Conservation (phyloP, 23 tunicate species). For the Trididemnum clinides region DNA sequence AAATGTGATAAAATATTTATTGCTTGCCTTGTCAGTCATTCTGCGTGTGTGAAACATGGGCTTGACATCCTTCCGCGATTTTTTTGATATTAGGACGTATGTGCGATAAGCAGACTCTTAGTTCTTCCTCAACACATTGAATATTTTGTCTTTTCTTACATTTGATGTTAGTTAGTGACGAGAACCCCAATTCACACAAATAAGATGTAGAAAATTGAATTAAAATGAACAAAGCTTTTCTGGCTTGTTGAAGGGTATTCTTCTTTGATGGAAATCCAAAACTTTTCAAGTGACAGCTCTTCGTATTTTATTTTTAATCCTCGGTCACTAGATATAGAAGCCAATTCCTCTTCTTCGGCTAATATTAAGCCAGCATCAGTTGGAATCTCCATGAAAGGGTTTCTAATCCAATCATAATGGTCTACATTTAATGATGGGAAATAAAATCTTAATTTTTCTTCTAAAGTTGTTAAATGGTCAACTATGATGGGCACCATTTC, state of each 20-base stretch:
- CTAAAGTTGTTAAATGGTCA: neutral
- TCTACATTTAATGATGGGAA: neutral
- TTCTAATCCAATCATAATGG: neutral
- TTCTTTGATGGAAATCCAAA: constrained; percentile 1
- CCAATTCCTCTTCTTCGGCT: neutral
- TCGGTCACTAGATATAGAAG: neutral
- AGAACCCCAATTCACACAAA: too few species aligned
- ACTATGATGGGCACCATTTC: neutral
- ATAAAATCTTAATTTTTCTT: neutral
- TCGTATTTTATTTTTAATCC: neutral
- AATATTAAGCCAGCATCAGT: neutral
- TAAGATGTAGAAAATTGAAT: too few species aligned
- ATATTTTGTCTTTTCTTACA: too few species aligned
- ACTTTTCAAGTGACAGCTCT: too few species aligned
- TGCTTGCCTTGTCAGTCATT: too few species aligned
- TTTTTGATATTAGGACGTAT: too few species aligned
- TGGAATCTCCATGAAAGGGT: neutral
- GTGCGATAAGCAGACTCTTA: too few species aligned
- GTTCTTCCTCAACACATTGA: too few species aligned
- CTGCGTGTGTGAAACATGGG: too few species aligned
- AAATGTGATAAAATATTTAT: too few species aligned
- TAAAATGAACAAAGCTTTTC: constrained; percentile 6
- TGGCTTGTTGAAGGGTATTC: constrained; percentile 1
- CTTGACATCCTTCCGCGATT: too few species aligned
- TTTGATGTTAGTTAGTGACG: too few species aligned